Evolutionary conservation across 2,888 invertebrate genomes (phyloP).

Genomic region (Protophormia terraenovae): DNA sequence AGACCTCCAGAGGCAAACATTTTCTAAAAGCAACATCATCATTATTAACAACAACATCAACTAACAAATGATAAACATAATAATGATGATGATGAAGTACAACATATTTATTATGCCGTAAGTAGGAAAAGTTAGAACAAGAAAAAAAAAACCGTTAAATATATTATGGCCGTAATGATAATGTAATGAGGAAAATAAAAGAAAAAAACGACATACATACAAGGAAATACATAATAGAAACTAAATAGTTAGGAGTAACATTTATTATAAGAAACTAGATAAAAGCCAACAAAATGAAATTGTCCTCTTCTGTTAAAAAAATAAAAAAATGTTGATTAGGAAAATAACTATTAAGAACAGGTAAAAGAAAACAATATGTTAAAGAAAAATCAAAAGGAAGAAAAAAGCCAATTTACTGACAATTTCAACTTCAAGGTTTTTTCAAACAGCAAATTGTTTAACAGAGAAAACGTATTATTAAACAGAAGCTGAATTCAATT

Average conservation of each 20-base stretch:
- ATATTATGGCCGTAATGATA: constrained; percentile 50
- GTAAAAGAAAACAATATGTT: neutral
- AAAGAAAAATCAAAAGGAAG: neutral
- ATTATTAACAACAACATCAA: constrained; percentile 38
- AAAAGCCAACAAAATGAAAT: neutral
- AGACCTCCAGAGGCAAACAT: constrained; percentile 37
- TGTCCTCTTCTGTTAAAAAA: neutral
- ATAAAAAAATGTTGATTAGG: neutral
- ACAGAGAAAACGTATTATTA: constrained; percentile 42
- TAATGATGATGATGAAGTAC: neutral
- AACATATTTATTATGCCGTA: constrained; percentile 24
- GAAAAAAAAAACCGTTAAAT: constrained; percentile 55
- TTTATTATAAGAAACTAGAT: neutral
- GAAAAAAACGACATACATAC: too few species aligned
- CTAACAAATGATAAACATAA: neutral
- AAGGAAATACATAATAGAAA: too few species aligned
- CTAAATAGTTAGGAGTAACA: neutral
- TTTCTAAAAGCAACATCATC: constrained; percentile 35
- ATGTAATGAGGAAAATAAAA: constrained; percentile 54
- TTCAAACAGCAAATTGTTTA: constrained; percentile 10
- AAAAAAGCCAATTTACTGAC: constrained; percentile 41
- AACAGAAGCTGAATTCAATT: constrained; percentile 56
- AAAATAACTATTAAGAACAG: neutral
- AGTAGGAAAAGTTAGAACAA: constrained; percentile 17
- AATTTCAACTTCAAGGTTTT: constrained; percentile 33